These are phyloP conservation scores for Grammomys surdaster DNA, from an alignment of 2,113 vertebrate species.

Conservation along the genomic window DNA sequence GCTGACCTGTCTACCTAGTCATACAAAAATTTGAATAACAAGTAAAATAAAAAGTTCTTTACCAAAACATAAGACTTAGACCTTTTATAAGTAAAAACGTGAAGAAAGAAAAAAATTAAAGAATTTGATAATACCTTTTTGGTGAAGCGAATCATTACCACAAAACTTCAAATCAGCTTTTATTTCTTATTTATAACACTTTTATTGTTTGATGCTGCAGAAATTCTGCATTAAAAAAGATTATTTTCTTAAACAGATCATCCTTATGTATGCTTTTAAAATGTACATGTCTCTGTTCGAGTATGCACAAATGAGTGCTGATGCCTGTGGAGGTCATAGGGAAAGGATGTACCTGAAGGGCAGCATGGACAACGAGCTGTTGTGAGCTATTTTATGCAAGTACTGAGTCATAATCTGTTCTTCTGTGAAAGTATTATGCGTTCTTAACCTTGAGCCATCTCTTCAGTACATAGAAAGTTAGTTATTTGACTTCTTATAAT, in stretches of 20 bases:
- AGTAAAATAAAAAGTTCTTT: neutral
- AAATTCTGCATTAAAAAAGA: conserved; percentile 57
- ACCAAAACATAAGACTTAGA: neutral
- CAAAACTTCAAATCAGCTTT: neutral
- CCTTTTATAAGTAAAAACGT: neutral
- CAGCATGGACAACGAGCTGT: neutral
- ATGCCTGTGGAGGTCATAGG: neutral
- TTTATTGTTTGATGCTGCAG: neutral
- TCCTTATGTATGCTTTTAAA: neutral
- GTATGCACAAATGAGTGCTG: neutral
- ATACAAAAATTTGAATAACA: neutral
- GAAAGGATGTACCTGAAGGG: neutral
- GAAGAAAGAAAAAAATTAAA: neutral
- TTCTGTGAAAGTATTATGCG: neutral
- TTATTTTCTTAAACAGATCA: neutral
- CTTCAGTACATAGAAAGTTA: neutral
- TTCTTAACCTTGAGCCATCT: neutral
- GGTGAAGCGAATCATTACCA: neutral
- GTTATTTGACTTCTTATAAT: conserved; percentile 74
- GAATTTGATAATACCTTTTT: neutral
- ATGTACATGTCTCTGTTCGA: neutral
- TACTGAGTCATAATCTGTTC: neutral
- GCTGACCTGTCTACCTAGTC: neutral
- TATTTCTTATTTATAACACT: conserved; percentile 36
- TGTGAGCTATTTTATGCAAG: neutral